Evolutionary conservation across 2,888 invertebrate genomes (phyloP).

Genomic region (Patella pellucida): DNA sequence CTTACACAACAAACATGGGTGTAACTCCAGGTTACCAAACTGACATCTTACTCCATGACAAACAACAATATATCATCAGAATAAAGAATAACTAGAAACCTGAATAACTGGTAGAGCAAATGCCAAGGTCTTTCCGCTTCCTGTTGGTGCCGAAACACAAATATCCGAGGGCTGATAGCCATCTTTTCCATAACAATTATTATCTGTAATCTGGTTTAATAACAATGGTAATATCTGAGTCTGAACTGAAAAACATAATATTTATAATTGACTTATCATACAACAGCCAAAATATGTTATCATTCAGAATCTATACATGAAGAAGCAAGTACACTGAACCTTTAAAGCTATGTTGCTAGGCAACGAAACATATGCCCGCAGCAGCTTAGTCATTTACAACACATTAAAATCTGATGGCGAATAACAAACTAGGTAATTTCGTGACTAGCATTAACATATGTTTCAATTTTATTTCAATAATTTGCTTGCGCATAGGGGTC

Average conservation of each 20-base stretch:
- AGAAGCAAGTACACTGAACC: too few species aligned
- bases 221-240: conserved; percentile 65
- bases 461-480: too few species aligned
- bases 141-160: conserved; percentile 97
- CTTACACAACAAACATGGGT: too few species aligned
- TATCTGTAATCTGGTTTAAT: conserved; percentile 70
- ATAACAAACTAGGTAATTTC: too few species aligned
- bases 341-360: too few species aligned
- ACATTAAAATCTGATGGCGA: too few species aligned
- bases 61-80: too few species aligned
- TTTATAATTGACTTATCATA: not conserved
- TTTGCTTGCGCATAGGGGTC: too few species aligned
- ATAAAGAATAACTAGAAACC: conserved; percentile 68
- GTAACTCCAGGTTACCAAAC: too few species aligned
- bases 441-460: too few species aligned
- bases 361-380: too few species aligned
- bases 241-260: conserved; percentile 56
- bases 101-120: conserved; percentile 93
- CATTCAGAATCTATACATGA: not conserved
- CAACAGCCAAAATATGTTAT: not conserved
- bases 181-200: conserved; percentile 51
- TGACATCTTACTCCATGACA: not conserved
- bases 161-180: conserved; percentile 81
- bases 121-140: conserved; percentile 96
- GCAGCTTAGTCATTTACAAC: too few species aligned